Evolutionary conservation across 1,140 invertebrate genomes (phyloP), one percentile per base, ranked within the genome.

Genomic region (Bombus confusus): DNA sequence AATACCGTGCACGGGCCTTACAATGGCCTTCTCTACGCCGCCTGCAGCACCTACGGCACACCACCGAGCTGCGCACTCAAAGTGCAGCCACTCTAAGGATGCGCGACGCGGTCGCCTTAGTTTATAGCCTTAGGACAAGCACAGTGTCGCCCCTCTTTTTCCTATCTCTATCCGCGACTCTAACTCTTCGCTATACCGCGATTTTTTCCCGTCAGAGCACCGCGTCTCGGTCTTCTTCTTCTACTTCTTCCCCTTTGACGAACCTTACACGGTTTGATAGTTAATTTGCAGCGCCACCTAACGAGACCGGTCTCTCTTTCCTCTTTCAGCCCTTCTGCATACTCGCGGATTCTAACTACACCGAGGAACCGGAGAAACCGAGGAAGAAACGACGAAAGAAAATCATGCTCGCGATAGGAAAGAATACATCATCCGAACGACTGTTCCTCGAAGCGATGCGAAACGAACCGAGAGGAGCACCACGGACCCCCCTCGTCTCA

Each of bases 21-120:
- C 93, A 95, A 95, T 95, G 89, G 88, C 88, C 88, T 94, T 94
- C 91, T 93, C 91, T 66, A 81, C 90, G 91, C 91, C 85, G 91
- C 90, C 91, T 92, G 87, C 85, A 77, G 88, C 87, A 71, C 85
- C 85, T 59, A 76, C 87, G 79, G 71, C 71, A 74, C 79, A 81
- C 77, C 77, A 77, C 71, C 37, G 59, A 82, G 76, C 64, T 80
- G 69, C 62, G 52, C 78, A 22, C 87, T 90, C 88, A 91, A 91
- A 92, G 91, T 89, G 85, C 82, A 85, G 43, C 82, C 87, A 79
- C 88, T 88, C 81, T 85, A 91, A 92, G 90, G 90, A 93, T 91
- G 82, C 72, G 87, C 75, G 85, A 75, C 83, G 87, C 79, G 84
- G 37, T 77, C 80, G 77, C 86, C 87, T 92, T 90, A 86, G 78